phyloP scores from a whole-genome alignment of 2,113 vertebrate genomes.

The Nothocercus nigrocapillus region DNA sequence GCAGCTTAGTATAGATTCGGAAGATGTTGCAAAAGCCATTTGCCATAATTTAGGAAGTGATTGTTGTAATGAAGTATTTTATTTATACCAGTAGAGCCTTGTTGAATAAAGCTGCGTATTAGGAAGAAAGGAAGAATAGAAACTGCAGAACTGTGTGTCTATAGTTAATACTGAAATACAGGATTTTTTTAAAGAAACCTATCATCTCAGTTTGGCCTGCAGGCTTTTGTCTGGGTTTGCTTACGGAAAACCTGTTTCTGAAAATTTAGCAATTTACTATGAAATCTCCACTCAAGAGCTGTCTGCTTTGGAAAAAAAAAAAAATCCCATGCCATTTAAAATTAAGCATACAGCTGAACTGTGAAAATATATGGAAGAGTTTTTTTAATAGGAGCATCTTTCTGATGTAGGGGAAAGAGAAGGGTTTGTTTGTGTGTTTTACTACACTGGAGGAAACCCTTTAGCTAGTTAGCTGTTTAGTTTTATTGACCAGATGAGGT shows the following conservation, averaged over 20 bases:
- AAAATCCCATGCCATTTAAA: background rate
- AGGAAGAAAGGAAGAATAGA: background rate
- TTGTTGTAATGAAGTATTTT: background rate
- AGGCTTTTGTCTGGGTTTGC: background rate
- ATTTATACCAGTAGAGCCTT: background rate
- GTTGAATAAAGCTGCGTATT: background rate
- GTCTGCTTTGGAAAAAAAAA: background rate
- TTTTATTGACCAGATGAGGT: background rate
- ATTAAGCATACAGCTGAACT: background rate
- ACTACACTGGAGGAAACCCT: background rate
- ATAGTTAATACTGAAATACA: background rate
- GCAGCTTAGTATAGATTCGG: background rate
- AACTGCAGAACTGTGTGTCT: background rate
- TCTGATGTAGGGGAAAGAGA: background rate
- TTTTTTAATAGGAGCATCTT: background rate
- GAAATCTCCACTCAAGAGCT: background rate
- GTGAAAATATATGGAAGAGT: background rate
- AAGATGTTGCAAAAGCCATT: conserved; percentile 2
- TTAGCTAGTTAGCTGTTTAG: background rate
- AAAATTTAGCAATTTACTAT: background rate
- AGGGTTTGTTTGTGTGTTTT: background rate
- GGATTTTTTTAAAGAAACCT: background rate
- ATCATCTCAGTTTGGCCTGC: background rate
- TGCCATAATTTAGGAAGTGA: background rate
- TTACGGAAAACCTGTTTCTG: background rate